A percentile compares a stretch with the other conserved stretches of the same genome.
Conservation (phyloP, 2,888 invertebrate genomes). For the Callyntrura guangdongensis region DNA sequence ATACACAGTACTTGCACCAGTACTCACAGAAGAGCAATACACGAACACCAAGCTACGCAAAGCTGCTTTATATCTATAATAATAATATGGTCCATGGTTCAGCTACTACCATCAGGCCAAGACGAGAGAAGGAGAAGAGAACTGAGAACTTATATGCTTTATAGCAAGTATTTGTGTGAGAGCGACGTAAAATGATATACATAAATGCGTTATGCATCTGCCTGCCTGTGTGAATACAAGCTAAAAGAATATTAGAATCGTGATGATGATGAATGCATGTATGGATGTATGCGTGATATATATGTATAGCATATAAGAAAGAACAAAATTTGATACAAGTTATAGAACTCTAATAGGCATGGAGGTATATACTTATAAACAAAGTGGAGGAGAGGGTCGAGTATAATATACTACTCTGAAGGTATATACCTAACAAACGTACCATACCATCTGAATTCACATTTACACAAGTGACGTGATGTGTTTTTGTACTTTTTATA, state of each 20-base stretch:
- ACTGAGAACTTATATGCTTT: slow-evolving; percentile 21
- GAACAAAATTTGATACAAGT: slow-evolving; percentile 50
- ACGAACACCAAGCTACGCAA: slow-evolving; percentile 50
- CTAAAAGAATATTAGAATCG: not conserved
- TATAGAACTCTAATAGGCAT: no score
- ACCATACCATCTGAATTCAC: slow-evolving; percentile 61
- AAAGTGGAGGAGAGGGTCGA: not conserved
- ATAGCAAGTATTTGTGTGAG: slow-evolving; percentile 44
- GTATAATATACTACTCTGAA: not conserved
- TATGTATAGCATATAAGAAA: not conserved
- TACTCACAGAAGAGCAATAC: not conserved
- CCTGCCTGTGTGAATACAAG: slow-evolving; percentile 41
- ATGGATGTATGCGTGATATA: slow-evolving; percentile 30
- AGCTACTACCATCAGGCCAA: slow-evolving; percentile 51
- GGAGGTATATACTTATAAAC: no score
- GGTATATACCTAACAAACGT: slow-evolving; percentile 24
- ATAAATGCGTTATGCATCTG: slow-evolving; percentile 60
- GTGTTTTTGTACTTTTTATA: slow-evolving; percentile 65
- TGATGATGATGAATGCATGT: slow-evolving; percentile 52
- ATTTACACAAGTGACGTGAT: slow-evolving; percentile 69
- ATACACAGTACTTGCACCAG: not conserved
- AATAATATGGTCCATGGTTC: slow-evolving; percentile 50
- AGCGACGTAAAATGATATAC: slow-evolving; percentile 1
- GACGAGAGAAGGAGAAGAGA: not conserved
- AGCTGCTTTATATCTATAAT: not conserved